Conservation (phyloP, 2,113 vertebrate species). For the Neogale vison region DNA sequence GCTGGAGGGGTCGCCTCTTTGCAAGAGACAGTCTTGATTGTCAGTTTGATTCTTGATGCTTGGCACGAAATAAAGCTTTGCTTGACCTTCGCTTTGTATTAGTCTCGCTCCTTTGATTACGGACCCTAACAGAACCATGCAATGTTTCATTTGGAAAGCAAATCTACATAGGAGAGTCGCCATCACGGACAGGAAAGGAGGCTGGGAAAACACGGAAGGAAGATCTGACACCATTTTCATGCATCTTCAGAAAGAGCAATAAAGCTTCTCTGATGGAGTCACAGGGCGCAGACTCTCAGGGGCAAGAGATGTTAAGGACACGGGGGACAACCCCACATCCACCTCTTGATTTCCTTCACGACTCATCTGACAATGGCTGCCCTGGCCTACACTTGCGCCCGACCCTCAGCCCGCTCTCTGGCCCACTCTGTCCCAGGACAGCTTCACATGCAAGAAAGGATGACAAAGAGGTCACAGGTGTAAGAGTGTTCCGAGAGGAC, state of each 20-base stretch:
- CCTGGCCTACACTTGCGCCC: accelerated
- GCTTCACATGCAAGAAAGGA: neutral
- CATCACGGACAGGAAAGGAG: neutral
- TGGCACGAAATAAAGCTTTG: too few species aligned
- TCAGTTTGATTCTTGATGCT: too few species aligned
- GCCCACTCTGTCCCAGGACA: neutral
- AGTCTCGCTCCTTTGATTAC: too few species aligned
- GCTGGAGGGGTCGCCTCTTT: too few species aligned
- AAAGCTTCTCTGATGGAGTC: neutral
- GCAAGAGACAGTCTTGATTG: too few species aligned
- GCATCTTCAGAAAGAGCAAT: neutral
- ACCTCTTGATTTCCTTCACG: neutral
- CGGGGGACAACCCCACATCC: accelerated
- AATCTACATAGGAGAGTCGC: too few species aligned
- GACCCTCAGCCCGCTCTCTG: neutral
- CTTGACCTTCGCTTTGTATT: too few species aligned
- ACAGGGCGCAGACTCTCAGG: neutral
- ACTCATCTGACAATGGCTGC: neutral
- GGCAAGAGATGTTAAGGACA: neutral
- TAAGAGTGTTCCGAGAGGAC: neutral
- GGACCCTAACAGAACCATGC: neutral
- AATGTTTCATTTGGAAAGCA: neutral
- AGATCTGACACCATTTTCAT: neutral
- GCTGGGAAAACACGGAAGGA: neutral
- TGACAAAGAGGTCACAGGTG: neutral